Conservation (phyloP, 2,888 invertebrate genomes). For the Petrolisthes manimaculis region DNA sequence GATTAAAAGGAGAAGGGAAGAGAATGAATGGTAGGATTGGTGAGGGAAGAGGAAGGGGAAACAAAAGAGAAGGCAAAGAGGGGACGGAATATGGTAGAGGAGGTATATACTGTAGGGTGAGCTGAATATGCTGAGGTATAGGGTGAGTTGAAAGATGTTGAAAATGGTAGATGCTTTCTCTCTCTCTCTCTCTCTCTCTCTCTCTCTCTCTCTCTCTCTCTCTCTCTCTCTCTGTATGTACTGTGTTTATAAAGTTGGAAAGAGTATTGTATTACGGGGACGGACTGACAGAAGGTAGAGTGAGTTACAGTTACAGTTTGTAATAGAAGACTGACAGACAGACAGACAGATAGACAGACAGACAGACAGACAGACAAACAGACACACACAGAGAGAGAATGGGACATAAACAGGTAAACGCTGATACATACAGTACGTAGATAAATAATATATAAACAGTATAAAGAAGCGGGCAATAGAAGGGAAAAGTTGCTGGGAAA, state of each 20-base stretch:
- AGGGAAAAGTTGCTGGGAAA: background rate
- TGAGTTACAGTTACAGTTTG: too few species aligned
- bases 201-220: too few species aligned
- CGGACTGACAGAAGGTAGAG: constrained; percentile 15
- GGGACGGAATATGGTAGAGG: background rate
- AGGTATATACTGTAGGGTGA: background rate
- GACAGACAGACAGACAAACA: too few species aligned
- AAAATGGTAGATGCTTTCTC: background rate
- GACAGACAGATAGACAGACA: too few species aligned
- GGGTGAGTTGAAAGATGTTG: background rate
- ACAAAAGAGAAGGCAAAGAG: background rate
- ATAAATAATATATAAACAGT: background rate
- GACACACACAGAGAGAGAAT: too few species aligned
- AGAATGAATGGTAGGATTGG: background rate
- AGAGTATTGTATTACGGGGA: background rate
- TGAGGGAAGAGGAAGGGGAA: background rate
- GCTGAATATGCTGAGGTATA: too few species aligned
- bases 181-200: background rate
- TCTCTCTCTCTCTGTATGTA: too few species aligned
- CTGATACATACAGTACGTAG: background rate
- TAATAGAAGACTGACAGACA: background rate
- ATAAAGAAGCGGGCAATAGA: background rate
- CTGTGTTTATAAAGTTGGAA: background rate
- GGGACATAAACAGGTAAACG: background rate
- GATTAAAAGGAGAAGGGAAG: background rate